Evolutionary conservation across 2,113 vertebrate species (phyloP).

Genomic region (Epinephelus moara): DNA sequence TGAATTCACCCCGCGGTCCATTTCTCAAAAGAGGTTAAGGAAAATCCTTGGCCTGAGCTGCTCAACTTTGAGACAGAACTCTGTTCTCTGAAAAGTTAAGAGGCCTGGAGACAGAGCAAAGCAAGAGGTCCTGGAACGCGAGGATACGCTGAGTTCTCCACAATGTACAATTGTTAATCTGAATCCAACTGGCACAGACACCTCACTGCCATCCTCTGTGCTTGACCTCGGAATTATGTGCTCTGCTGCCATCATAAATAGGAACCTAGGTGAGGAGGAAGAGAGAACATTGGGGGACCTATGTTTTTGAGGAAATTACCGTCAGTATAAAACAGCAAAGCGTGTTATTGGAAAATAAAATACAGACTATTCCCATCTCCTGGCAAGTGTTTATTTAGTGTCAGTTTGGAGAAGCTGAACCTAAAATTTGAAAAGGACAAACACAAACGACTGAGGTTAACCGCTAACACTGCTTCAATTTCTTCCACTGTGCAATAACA

Average conservation of each 20-base stretch:
- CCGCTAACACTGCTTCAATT: slow-evolving; percentile 44
- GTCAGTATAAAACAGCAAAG: slow-evolving; percentile 42
- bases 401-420: slow-evolving; percentile 46
- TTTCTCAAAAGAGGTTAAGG: slow-evolving; percentile 86
- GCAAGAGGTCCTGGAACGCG: slow-evolving; percentile 22
- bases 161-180: slow-evolving; percentile 28
- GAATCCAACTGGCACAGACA: slow-evolving; percentile 28
- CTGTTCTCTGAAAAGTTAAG: slow-evolving; percentile 76
- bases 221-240: slow-evolving; percentile 39
- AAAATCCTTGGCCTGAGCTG: slow-evolving; percentile 87
- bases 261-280: slow-evolving; percentile 20
- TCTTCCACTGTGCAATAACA: slow-evolving; percentile 30
- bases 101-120: slow-evolving; percentile 47
- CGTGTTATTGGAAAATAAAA: slow-evolving; percentile 63
- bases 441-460: slow-evolving; percentile 55
- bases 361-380: slow-evolving; percentile 58
- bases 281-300: slow-evolving; percentile 8
- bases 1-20: slow-evolving; percentile 87
- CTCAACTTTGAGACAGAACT: slow-evolving; percentile 84
- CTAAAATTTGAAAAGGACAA: slow-evolving; percentile 52
- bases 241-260: slow-evolving; percentile 55
- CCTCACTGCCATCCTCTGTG: slow-evolving; percentile 20
- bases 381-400: slow-evolving; percentile 66
- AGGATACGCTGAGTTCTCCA: slow-evolving; percentile 17
- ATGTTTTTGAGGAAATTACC: slow-evolving; percentile 46